Evolutionary conservation across 2,113 vertebrate genomes (phyloP), one percentile per base, ranked within the genome.

Genomic region (Geothlypis trichas): DNA sequence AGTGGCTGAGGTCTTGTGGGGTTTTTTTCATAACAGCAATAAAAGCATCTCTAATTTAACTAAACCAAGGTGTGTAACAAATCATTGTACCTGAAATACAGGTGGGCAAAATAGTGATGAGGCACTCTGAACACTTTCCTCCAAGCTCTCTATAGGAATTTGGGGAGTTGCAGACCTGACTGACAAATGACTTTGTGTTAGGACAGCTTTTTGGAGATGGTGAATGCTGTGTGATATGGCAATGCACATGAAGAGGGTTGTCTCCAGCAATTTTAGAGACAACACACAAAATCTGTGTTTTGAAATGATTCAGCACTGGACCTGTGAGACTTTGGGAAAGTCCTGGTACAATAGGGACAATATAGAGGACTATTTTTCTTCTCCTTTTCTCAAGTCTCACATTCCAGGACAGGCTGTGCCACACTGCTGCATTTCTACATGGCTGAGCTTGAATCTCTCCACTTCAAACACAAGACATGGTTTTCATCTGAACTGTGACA

Each of bases 401-500:
- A 77, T 90, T 74, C 23, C 28, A 72, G 80, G 15, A 68, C 28
- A 89, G 44, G 27, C 9, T 68, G 13, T 81, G 46, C 31, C 92
- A 21, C 63, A 4, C 37, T 82, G 15, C 22, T 84, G 1, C 14
- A 57, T 92, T 94, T 90, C 74, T 63, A 67, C 28, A 39, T 82
- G 5, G 2, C 74, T 95, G 80, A 92, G 35, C 22, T 80, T 69
- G 49, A 88, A 54, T 66, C 4, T 67, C 26, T 67, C 9, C 15
- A 66, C 27, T 76, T 87, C 39, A 93, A 83, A 87, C 20, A 17
- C 8, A 14, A 59, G 47, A 35, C 27, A 24, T 33, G 10, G 31
- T 81, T 93, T 79, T 87, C 21, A 44, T 55, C 46, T 57, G 69
- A 68, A 46, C 55, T 88, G 44, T 89, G 87, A 69, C 51, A 88